phyloP scores from a whole-genome alignment of 2,113 vertebrate genomes.

The Psittacus erithacus region DNA sequence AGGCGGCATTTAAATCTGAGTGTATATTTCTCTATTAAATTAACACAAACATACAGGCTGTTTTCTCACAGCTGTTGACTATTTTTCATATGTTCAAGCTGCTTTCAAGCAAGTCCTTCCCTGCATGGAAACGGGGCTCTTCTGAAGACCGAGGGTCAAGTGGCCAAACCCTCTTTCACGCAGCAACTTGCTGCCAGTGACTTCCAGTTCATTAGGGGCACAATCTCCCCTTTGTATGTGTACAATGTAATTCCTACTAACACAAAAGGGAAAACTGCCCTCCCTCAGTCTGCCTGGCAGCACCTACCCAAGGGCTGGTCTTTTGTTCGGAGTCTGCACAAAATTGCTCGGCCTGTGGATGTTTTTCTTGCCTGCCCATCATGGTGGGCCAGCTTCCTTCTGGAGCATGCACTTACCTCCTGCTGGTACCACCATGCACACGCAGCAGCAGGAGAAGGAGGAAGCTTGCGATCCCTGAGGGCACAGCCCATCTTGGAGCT shows the following conservation, averaged over 20 bases:
- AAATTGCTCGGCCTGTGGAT: background rate
- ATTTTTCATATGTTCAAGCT: background rate
- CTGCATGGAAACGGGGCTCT: background rate
- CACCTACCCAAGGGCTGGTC: background rate
- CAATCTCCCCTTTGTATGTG: background rate
- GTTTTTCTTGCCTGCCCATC: background rate
- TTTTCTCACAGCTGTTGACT: background rate
- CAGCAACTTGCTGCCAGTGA: background rate
- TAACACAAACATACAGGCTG: background rate
- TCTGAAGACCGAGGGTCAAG: background rate
- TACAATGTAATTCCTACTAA: background rate
- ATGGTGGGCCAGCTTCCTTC: background rate
- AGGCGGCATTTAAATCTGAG: background rate
- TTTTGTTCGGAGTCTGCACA: background rate
- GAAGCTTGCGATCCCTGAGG: background rate
- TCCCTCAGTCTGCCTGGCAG: background rate
- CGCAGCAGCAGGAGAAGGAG: background rate
- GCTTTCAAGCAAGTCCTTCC: background rate
- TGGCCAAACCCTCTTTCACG: background rate
- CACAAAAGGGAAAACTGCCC: background rate
- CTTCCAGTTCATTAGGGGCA: background rate
- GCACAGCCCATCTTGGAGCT: background rate
- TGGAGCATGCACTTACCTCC: background rate
- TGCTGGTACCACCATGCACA: background rate
- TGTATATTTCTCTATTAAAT: background rate